Conservation (phyloP, 2,888 invertebrate genomes). For the Drosophila mimica region DNA sequence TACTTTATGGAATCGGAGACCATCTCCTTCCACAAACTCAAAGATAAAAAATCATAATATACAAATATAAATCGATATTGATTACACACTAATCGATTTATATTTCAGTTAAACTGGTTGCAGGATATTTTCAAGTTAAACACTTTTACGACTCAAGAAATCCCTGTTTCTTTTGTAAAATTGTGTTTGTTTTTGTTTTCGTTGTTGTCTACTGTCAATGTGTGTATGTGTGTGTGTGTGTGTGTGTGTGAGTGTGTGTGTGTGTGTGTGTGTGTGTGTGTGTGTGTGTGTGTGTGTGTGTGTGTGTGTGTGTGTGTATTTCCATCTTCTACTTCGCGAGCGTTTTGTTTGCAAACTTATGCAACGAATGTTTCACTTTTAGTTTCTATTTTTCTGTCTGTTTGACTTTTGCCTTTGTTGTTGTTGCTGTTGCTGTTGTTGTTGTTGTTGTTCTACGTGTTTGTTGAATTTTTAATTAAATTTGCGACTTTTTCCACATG, state of each 20-base stretch:
- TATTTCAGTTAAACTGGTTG: not conserved
- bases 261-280: not conserved
- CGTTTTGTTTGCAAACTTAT: constrained; percentile 42
- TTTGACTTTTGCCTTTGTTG: constrained; percentile 29
- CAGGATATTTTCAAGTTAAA: not conserved
- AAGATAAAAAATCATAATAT: not conserved
- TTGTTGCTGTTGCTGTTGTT: constrained; percentile 36
- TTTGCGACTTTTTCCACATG: constrained; percentile 57
- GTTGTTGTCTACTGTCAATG: not conserved
- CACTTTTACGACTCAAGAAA: not conserved
- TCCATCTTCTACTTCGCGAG: constrained; percentile 15
- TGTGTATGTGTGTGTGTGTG: not conserved
- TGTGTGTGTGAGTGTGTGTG: not conserved
- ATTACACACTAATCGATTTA: not conserved
- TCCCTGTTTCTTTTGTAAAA: no score
- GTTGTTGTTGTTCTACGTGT: constrained; percentile 15
- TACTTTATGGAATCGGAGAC: not conserved
- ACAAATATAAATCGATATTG: not conserved
- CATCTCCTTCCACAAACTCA: not conserved
- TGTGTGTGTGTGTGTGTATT: not conserved
- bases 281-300: not conserved
- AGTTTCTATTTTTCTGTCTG: constrained; percentile 47
- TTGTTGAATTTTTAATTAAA: constrained; percentile 75
- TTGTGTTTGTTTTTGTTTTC: no score
- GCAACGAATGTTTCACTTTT: constrained; percentile 47